Percentiles rank a stretch among this genome's conserved stretches.
Conservation (phyloP, 2,113 vertebrate species). For the Donacobius atricapilla region DNA sequence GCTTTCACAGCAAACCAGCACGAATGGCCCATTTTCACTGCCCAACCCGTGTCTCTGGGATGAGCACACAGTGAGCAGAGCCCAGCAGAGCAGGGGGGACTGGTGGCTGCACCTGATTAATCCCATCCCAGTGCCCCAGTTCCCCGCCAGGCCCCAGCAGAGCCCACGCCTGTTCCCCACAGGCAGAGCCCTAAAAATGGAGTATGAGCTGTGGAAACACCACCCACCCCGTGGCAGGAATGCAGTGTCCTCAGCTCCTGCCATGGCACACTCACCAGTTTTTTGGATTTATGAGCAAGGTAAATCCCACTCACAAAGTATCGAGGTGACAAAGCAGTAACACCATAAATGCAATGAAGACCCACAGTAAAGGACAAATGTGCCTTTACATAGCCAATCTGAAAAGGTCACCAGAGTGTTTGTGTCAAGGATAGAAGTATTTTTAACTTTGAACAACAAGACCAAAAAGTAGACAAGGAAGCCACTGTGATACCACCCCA, state of each 20-base stretch:
- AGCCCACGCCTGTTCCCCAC: background rate
- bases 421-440: background rate
- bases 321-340: background rate
- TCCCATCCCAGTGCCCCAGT: background rate
- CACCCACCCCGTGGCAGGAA: background rate
- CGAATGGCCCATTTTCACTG: rapidly evolving
- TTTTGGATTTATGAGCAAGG: background rate
- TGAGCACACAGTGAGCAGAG: background rate
- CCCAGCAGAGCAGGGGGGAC: background rate
- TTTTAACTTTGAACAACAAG: background rate
- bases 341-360: background rate
- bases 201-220: background rate
- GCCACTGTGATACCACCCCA: background rate
- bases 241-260: background rate
- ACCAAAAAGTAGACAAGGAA: conserved; percentile 3
- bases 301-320: background rate
- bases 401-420: conserved; percentile 3
- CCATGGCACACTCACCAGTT: background rate
- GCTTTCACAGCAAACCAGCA: background rate
- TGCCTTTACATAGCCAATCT: background rate
- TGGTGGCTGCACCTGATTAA: background rate
- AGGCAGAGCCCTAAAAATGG: background rate
- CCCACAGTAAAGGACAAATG: background rate
- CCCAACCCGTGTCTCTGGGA: background rate
- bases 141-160: rapidly evolving